A percentile compares a stretch with the other conserved stretches of the same genome.
Evolutionary conservation across 2,797 vertebrate species (phyloP).

Genomic region (Gallirallus australis): DNA sequence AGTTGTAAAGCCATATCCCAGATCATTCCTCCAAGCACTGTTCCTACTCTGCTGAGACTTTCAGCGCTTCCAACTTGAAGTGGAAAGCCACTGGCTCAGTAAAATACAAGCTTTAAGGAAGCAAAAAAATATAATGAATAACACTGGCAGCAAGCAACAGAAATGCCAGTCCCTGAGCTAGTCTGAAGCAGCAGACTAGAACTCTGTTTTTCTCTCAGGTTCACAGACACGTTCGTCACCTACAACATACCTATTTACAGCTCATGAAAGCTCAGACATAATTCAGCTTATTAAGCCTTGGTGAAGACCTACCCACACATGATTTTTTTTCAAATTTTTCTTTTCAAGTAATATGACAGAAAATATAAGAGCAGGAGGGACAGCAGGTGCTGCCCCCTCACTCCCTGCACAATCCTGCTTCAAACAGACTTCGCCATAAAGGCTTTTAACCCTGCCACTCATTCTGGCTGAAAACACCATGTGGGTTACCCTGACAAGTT

Average conservation of each 20-base stretch:
- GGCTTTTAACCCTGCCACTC: not conserved
- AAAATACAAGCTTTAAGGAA: not conserved
- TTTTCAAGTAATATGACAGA: not conserved
- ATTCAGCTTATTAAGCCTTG: not conserved
- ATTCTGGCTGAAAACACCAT: not conserved
- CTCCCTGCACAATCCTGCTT: rapidly evolving
- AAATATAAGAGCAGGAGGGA: not conserved
- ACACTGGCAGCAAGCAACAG: not conserved
- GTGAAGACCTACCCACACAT: not conserved
- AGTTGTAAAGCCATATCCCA: not conserved
- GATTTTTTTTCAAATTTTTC: not conserved
- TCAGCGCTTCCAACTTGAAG: not conserved
- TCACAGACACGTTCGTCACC: rapidly evolving
- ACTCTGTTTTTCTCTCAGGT: not conserved
- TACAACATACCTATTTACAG: not conserved
- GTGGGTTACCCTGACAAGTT: not conserved
- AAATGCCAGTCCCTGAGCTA: not conserved
- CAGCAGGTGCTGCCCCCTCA: not conserved
- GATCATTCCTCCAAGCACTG: not conserved
- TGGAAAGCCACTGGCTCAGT: not conserved
- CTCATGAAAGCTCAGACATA: not conserved
- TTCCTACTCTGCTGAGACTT: not conserved
- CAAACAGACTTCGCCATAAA: not conserved
- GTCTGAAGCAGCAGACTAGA: not conserved
- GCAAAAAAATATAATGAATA: not conserved